Base-by-base conservation (phyloP, 2,797 vertebrate genomes). In the Acanthurus tractus region DNA sequence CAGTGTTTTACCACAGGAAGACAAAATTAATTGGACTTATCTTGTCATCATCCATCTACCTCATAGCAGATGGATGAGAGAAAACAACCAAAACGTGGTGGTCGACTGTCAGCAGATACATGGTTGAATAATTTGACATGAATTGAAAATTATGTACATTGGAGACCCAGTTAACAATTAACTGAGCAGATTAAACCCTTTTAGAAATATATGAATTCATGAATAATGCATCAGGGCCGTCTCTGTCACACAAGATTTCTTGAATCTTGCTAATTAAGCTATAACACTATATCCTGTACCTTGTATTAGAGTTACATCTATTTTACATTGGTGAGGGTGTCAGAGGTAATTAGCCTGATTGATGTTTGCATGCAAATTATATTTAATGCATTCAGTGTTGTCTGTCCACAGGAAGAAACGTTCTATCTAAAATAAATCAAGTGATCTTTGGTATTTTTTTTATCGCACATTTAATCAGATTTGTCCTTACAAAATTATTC, bases 41-140 rank as follows among this genome's bases (percentile, higher is more conserved):
- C 23, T 44, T 64, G 50, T 53, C 42, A 65, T 63, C 40, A 49
- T 65, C 63, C 64, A 62, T 83, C 64, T 38, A 40, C 17, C 57
- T 9, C 52, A 25, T 59, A 23, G 50, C 54, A 80, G 55, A 45
- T 42, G 23, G 10, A 63, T 64, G 63, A 40, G 50, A 63, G 81
- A 74, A 79, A 66, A 44, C 29, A 76, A 68, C 48, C 9, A 63
- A 34, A 40, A 74, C 45, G 62, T 63, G 65, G 34, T 29, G 20
- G 50, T 55, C 65, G 52, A 63, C 64, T 72, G 72, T 45, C 76
- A 79, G 63, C 40, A 45, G 38, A 64, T 73, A 70, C 63, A 75
- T 8, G 58, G 65, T 59, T 81, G 76, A 75, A 62, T 59, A 58
- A 82, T 52, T 40, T 77, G 67, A 85, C 36, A 64, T 63, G 63